These are phyloP conservation scores for Phaethon lepturus DNA, from an alignment of 2,113 vertebrate species.

Conservation along the genomic window DNA sequence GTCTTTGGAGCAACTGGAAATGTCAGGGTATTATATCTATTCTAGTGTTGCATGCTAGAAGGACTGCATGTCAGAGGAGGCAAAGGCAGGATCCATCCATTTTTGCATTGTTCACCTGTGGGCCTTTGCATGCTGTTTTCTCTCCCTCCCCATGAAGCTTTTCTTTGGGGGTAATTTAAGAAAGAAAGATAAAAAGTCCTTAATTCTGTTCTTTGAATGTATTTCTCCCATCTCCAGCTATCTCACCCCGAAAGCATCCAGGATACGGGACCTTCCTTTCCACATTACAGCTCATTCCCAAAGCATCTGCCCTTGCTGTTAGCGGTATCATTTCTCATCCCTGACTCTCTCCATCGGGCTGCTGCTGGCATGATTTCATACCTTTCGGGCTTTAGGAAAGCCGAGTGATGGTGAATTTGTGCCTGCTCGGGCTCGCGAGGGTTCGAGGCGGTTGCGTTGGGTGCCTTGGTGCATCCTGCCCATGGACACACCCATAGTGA, in stretches of 20 bases:
- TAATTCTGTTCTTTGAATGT: background rate
- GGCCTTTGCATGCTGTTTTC: conserved; percentile 72
- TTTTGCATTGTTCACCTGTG: conserved; percentile 76
- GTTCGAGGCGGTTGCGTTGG: background rate
- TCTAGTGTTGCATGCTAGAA: conserved; percentile 76
- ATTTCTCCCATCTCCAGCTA: background rate
- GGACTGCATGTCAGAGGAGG: conserved; percentile 55
- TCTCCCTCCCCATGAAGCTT: conserved; percentile 26
- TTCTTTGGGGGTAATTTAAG: conserved; percentile 27
- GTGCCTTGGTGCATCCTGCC: conserved; percentile 44
- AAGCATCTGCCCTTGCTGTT: conserved; percentile 2
- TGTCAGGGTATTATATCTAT: conserved; percentile 90
- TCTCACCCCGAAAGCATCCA: background rate
- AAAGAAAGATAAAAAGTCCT: background rate
- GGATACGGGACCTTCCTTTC: background rate
- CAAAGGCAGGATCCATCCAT: conserved; percentile 64
- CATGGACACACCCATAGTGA: conserved; percentile 78
- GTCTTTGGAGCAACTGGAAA: conserved; percentile 96
- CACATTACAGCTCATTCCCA: conserved; percentile 9
- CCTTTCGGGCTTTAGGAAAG: background rate
- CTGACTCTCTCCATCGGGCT: background rate
- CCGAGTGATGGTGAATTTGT: background rate
- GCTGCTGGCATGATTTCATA: background rate
- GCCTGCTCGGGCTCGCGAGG: background rate
- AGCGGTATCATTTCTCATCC: background rate